phyloP scores from a whole-genome alignment of 2,888 invertebrate species.

The Capitulum mitella region DNA sequence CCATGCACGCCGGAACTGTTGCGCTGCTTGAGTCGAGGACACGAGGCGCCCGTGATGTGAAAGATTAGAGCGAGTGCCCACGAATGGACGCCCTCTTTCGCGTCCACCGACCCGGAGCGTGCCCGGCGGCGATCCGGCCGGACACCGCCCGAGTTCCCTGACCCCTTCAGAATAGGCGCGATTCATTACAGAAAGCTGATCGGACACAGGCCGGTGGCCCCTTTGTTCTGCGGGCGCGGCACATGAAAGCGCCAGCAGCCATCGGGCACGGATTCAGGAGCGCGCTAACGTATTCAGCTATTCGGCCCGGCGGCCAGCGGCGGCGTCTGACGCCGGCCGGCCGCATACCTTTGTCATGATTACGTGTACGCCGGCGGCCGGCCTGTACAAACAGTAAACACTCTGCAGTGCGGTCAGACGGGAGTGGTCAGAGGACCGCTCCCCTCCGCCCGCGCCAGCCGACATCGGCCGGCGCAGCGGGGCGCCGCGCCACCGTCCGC shows the following conservation, averaged over 20 bases:
- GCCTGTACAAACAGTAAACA: constrained; percentile 12
- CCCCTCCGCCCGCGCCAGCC: too few species aligned
- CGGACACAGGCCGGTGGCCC: not conserved
- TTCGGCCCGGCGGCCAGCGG: not conserved
- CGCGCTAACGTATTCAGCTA: constrained; percentile 9
- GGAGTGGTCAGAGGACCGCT: too few species aligned
- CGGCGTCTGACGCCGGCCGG: not conserved
- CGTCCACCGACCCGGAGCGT: too few species aligned
- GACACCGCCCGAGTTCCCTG: not conserved
- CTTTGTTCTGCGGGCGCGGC: not conserved
- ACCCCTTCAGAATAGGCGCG: not conserved
- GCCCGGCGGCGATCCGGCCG: too few species aligned
- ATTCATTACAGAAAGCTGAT: not conserved
- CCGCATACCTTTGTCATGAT: not conserved
- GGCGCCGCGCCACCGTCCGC: not conserved
- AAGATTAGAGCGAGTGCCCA: too few species aligned
- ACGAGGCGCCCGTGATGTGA: too few species aligned
- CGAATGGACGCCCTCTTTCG: too few species aligned
- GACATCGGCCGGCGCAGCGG: not conserved
- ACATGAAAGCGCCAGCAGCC: not conserved
- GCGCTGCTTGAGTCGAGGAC: too few species aligned
- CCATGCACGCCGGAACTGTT: too few species aligned
- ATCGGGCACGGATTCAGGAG: not conserved
- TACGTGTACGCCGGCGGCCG: not conserved
- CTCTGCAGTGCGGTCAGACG: not conserved